Evolutionary conservation across 2,113 vertebrate genomes (phyloP).

Genomic region (Syngnathus scovelli): DNA sequence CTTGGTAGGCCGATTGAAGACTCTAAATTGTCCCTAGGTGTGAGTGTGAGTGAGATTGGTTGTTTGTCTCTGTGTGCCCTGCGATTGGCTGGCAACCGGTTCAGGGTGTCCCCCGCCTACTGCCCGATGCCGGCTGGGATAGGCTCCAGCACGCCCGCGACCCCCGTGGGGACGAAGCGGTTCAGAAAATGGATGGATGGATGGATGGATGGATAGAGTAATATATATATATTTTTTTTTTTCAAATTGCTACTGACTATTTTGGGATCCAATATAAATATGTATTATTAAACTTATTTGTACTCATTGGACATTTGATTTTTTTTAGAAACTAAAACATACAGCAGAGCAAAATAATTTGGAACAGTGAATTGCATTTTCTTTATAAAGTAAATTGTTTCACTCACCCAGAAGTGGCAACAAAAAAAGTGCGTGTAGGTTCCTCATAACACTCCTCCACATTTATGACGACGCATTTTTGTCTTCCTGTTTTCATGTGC

Average conservation of each 20-base stretch:
- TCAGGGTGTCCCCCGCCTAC: too few relatives aligned
- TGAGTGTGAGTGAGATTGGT: too few relatives aligned
- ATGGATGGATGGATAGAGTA: neutral
- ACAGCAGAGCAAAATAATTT: neutral
- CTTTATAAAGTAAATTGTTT: neutral
- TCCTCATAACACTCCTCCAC: constrained; percentile 41
- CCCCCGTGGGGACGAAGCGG: too few relatives aligned
- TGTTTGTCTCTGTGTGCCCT: too few relatives aligned
- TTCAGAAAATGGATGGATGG: too few relatives aligned
- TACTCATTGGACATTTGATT: neutral
- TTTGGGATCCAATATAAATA: neutral
- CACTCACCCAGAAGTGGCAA: constrained; percentile 63
- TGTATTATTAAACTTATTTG: neutral
- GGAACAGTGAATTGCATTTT: neutral
- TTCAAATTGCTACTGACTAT: neutral
- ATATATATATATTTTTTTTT: too few relatives aligned
- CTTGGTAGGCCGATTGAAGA: too few relatives aligned
- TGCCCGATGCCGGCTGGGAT: too few relatives aligned
- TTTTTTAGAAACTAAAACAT: neutral
- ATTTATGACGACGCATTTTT: constrained; percentile 11
- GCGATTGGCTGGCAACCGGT: too few relatives aligned
- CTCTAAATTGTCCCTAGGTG: too few relatives aligned
- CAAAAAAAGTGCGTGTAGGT: constrained; percentile 17
- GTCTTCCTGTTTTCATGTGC: neutral
- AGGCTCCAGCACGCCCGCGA: too few relatives aligned